Conservation (phyloP, 92 coral and sea anemone species). For the Parazoanthus swiftii region DNA sequence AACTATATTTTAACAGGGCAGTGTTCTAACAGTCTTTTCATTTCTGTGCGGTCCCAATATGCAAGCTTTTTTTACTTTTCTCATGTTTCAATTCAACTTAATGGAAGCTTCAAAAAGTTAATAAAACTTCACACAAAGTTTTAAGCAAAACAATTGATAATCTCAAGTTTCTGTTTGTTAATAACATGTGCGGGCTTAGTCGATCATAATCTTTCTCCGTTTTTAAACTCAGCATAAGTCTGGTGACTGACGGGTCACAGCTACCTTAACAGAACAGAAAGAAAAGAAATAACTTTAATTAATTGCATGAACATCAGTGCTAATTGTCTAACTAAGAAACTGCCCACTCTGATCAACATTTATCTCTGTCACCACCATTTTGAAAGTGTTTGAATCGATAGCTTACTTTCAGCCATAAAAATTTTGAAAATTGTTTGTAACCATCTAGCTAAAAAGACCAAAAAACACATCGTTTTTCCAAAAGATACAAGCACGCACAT, state of each 20-base stretch:
- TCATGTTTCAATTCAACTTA: slow-evolving; percentile 17
- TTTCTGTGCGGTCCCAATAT: background rate
- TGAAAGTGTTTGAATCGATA: background rate
- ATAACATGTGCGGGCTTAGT: slow-evolving; percentile 6
- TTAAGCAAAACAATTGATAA: slow-evolving; percentile 21
- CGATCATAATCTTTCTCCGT: background rate
- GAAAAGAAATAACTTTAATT: background rate
- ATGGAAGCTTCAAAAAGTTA: slow-evolving; percentile 12
- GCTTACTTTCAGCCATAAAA: background rate
- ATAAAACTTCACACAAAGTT: background rate
- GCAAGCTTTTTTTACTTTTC: background rate
- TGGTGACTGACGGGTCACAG: background rate
- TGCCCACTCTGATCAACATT: background rate
- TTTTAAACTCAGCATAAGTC: background rate
- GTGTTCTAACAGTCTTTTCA: background rate
- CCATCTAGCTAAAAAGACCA: background rate
- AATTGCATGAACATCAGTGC: background rate
- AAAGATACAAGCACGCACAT: no score
- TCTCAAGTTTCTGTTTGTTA: slow-evolving; percentile 28
- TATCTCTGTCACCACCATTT: no score
- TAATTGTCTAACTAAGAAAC: background rate
- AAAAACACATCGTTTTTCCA: background rate
- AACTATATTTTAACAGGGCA: background rate
- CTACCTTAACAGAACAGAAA: background rate
- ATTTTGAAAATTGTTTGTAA: background rate